Conservation (phyloP, 2,113 vertebrate genomes). For the Melanerpes formicivorus region DNA sequence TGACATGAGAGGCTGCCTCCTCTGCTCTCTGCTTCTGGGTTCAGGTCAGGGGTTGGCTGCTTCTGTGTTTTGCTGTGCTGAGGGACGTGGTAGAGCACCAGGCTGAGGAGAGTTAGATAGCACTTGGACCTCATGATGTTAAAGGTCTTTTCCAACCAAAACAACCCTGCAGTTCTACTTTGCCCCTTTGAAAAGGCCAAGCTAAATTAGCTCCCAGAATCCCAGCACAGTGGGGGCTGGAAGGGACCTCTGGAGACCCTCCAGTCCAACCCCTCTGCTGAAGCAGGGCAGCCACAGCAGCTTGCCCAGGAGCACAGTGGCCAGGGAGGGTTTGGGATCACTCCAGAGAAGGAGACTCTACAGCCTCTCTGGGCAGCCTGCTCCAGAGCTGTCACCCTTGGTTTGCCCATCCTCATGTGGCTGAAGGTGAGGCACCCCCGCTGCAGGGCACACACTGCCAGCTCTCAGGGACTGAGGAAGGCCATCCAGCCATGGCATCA, state of each 20-base stretch:
- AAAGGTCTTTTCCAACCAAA: no score
- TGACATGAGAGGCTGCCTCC: no score
- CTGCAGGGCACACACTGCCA: background rate
- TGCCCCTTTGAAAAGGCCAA: background rate
- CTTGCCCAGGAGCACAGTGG: background rate
- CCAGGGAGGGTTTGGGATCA: background rate
- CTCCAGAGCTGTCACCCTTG: background rate
- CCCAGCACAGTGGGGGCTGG: background rate
- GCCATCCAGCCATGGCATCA: rapidly evolving
- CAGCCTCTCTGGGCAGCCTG: background rate
- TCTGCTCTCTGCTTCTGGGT: no score
- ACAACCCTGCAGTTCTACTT: no score
- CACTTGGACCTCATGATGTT: no score
- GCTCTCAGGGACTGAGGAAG: background rate
- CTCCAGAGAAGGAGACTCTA: background rate
- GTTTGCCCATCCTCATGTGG: background rate
- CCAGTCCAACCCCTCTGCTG: background rate
- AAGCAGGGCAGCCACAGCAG: background rate
- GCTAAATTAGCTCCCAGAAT: background rate
- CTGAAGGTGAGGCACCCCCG: rapidly evolving
- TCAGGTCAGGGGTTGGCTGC: no score
- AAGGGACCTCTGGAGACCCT: background rate
- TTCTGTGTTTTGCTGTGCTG: no score
- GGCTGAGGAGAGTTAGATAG: no score
- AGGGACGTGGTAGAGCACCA: no score